Evolutionary conservation across 2,888 invertebrate species (phyloP).

Genomic region (Sialis lutaria): DNA sequence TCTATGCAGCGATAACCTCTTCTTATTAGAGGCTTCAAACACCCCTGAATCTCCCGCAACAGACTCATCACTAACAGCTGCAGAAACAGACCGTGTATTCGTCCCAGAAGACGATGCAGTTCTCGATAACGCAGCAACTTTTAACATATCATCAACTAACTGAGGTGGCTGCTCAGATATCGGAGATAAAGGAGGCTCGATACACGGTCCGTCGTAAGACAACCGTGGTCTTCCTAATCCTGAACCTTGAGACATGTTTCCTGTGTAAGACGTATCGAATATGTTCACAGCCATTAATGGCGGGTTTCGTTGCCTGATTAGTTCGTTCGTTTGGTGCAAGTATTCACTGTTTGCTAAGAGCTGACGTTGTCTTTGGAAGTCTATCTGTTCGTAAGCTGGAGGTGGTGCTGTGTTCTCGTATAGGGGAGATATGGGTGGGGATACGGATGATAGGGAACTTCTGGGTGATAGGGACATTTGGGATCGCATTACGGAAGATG

Average conservation of each 20-base stretch:
- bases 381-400: conserved; percentile 50
- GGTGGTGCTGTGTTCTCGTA: conserved; percentile 33
- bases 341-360: conserved; percentile 11
- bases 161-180: conserved; percentile 71
- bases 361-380: conserved; percentile 40
- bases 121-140: conserved; percentile 21
- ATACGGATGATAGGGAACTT: conserved; percentile 72
- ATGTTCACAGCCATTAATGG: conserved; percentile 1
- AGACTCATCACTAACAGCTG: conserved; percentile 92
- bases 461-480: conserved; percentile 73
- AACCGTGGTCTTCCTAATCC: conserved; percentile 30
- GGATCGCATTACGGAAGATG: conserved; percentile 42
- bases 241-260: conserved; percentile 38
- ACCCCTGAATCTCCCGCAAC: conserved; percentile 92
- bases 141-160: conserved; percentile 28
- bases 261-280: conserved; percentile 13
- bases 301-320: not conserved
- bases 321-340: not conserved
- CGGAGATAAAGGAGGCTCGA: conserved; percentile 56
- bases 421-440: conserved; percentile 67
- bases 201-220: conserved; percentile 25
- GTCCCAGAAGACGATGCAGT: conserved; percentile 37
- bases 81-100: conserved; percentile 80
- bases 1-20: conserved; percentile 18
- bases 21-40: conserved; percentile 69